Evolutionary conservation across 2,888 invertebrate species (phyloP), one percentile per base, ranked within the genome.

Genomic region (Andricus curvator): DNA sequence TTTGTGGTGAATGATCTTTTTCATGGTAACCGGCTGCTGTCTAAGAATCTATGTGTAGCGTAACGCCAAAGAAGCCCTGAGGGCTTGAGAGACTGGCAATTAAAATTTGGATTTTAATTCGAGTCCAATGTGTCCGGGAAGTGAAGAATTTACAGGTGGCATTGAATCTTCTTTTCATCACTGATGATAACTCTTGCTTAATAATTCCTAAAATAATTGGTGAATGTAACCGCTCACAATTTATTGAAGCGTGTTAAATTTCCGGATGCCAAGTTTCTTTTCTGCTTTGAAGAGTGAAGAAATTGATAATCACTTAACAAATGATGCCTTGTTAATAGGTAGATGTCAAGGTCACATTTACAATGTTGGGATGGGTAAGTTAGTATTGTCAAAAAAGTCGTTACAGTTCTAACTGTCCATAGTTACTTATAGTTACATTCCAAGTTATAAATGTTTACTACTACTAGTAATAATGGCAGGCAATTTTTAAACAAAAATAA

Each of bases 101-200:
- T 68, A 22, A 48, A 67, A 68, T 68, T 68, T 25, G 44, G 22
- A 25, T 68, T 44, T 25, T 22, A 25, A 44, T 22, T 68, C 44
- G 13, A 22, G 41, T 17, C 22, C 22, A 44, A 15, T n/a, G 37
- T 67, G n/a, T n/a, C 41, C 44, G 25, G 22, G 25, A 62, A 22
- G 62, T 62, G 62, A 25, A 25, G 62, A 62, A 25, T 22, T 62
- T 15, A 25, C 62, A 62, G 25, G 9, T 62, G 62, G 25, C 62
- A 62, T 62, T 62, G 62, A 68, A 68, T 68, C 22, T 48, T 44
- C 25, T 44, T 68, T 41, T 11, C 62, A 62, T 62, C 25, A 62
- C 25, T 25, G 22, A 25, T 25, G 29, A 62, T 62, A 25, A 25
- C 62, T 62, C 25, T 62, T 62, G 25, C 62, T 17, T 15, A 25